Percentiles rank a stretch among this genome's conserved stretches.
Conservation (phyloP, 2,888 invertebrate genomes). For the Thymelicus acteon region DNA sequence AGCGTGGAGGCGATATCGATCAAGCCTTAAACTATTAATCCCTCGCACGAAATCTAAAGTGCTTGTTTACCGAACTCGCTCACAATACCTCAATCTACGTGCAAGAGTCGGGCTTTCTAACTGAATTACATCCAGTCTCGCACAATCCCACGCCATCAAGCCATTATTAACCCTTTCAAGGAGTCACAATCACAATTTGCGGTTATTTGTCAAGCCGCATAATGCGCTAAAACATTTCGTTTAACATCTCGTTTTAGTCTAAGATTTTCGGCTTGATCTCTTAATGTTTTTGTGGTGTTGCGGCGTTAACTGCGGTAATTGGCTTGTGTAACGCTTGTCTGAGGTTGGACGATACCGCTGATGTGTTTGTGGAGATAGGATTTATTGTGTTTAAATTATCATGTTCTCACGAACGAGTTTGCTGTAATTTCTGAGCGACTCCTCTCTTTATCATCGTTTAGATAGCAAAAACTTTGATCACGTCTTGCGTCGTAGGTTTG, state of each 20-base stretch:
- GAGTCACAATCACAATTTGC: constrained; percentile 79
- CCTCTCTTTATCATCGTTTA: constrained; percentile 28
- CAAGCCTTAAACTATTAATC: constrained; percentile 51
- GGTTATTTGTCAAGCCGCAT: constrained; percentile 76
- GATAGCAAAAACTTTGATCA: constrained; percentile 24
- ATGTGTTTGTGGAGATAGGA: constrained; percentile 38
- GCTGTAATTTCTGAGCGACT: constrained; percentile 28
- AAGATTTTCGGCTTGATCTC: constrained; percentile 64
- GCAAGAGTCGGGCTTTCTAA: constrained; percentile 67
- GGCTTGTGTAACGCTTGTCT: constrained; percentile 47
- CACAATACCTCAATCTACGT: constrained; percentile 79
- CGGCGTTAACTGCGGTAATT: constrained; percentile 61
- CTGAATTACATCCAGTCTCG: constrained; percentile 64
- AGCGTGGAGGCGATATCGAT: constrained; percentile 27
- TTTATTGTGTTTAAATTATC: constrained; percentile 38
- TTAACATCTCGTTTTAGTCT: constrained; percentile 52
- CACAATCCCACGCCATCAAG: constrained; percentile 70
- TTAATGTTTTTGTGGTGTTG: constrained; percentile 60
- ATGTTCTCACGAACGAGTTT: constrained; percentile 30
- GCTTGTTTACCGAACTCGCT: constrained; percentile 49
- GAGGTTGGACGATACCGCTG: constrained; percentile 36
- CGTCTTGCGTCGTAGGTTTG: constrained; percentile 21
- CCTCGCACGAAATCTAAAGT: constrained; percentile 51
- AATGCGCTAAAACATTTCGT: constrained; percentile 59
- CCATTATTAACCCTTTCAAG: constrained; percentile 82